Evolutionary conservation across 2,797 vertebrate species (phyloP), one percentile per base, ranked within the genome.

Genomic region (Paedocypris micromegethes): DNA sequence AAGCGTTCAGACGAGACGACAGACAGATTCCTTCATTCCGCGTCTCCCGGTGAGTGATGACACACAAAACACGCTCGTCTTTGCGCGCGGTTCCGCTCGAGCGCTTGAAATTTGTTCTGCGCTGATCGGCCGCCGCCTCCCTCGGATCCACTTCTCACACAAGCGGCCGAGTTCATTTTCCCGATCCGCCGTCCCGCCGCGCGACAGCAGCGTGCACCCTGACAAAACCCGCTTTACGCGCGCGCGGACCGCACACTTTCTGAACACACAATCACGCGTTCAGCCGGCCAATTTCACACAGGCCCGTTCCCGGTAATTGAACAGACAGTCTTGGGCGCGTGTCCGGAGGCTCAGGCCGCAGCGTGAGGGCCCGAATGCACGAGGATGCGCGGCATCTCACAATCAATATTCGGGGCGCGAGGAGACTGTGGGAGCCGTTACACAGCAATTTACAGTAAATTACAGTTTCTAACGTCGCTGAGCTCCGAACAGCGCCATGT

Each of bases 61-160:
- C 55, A 72, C 64, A 68, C 74, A 76, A 72, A 73, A 74, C 77
- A 66, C n/a, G 41, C 74, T 69, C 57, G n/a, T 73, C 77, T 71
- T 64, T 75, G 64, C 73, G 9, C 69, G 66, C 61, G 45, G 73
- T 75, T 78, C 68, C 68, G 73, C 74, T 76, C 42, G 59, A 75
- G 48, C 66, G 73, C 58, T 5, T 70, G 50, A 75, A 67, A 75
- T 72, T 75, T 68, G 46, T 74, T 75, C 63, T 67, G 62, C 54
- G 64, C 70, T 75, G 73, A 78, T 72, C 51, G 46, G 53, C 38
- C n/a, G 46, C 49, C 64, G 38, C 59, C 62, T 58, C 66, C 66
- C 62, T 47, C 68, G 44, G 55, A 63, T 63, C 68, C 46, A 72
- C 54, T 66, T 63, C 54, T 64, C 56, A 53, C 54, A 72, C 70